Base-by-base conservation (phyloP, 2,888 invertebrate genomes). In the Herminia tarsipennalis region DNA sequence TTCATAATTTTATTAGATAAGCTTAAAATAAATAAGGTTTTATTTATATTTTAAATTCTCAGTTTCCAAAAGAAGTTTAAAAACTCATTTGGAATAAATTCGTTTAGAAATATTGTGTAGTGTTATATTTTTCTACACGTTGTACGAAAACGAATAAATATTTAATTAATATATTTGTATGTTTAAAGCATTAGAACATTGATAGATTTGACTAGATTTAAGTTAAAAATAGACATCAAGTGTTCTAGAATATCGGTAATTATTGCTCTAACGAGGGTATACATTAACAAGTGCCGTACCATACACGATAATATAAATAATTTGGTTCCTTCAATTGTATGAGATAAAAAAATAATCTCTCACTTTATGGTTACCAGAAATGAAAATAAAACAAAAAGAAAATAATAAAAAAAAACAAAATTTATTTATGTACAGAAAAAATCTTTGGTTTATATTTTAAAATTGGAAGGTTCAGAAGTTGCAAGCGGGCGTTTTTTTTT, bases 261-360 rank as follows among this genome's bases (percentile, higher is more conserved):
- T 88, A 88, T 88, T 86, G 86, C 86, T 87, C 77, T 83, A 86
- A 79, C 65, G 65, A 73, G 78, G 71, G 78, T 82, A 82, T 84
- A 86, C 79, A 67, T 78, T 76, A 84, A 84, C 83, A 81, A 82
- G 80, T 83, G 65, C 55, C 37, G 22, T 61, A 40, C 29, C 33
- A 50, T 56, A 60, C 53, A 50, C 43, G 73, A 71, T 72, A 72
- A 68, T 70, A 66, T 63, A 72, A 81, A 78, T 77, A 60, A 78
- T 75, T 85, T 68, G 82, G 84, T 88, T 83, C 83, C 74, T 53
- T 66, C 62, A 47, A 47, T 61, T 13, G 44, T 49, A 45, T 51
- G 40, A 50, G 48, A 67, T 76, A 55, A 50, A 46, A 57, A 50
- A 47, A 56, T 20, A 51, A 53, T 62, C 51, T 63, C 64, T 51